Evolutionary conservation across 2,797 vertebrate species (phyloP).

Genomic region (Lithobates pipiens): DNA sequence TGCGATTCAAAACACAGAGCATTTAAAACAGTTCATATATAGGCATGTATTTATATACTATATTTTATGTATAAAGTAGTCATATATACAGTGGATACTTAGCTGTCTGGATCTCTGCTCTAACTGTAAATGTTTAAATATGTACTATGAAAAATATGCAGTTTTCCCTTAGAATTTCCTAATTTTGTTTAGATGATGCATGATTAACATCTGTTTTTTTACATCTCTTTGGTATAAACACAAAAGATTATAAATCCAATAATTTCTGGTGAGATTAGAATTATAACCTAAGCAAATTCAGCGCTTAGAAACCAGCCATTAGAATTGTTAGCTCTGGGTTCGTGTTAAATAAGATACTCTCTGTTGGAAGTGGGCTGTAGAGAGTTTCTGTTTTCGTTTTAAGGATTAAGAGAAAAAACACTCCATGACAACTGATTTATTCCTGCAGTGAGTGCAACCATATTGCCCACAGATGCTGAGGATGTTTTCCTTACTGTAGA

Average conservation of each 20-base stretch:
- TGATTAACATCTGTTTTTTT: slow-evolving; percentile 13
- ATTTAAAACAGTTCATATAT: too few species aligned
- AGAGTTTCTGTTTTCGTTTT: slow-evolving; percentile 14
- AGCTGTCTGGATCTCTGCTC: too few species aligned
- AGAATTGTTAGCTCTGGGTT: neutral
- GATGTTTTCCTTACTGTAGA: slow-evolving; percentile 43
- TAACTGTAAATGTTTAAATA: too few species aligned
- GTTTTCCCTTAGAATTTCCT: neutral
- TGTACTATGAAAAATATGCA: neutral
- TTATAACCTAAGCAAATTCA: neutral
- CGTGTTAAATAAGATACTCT: neutral
- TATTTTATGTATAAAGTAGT: too few species aligned
- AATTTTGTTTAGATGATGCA: slow-evolving; percentile 3
- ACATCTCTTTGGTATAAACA: neutral
- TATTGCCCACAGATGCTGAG: slow-evolving; percentile 50
- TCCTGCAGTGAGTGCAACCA: slow-evolving; percentile 38
- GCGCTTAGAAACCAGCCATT: neutral
- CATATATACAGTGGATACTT: too few species aligned
- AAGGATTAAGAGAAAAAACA: slow-evolving; percentile 37
- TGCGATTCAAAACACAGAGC: too few species aligned
- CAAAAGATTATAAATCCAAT: neutral
- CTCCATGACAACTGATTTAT: slow-evolving; percentile 45
- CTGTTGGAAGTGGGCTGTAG: neutral
- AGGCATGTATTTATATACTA: too few species aligned
- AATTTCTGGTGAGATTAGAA: neutral